These are phyloP conservation scores for Apogon hyalosoma DNA, from an alignment of 2,797 vertebrate species.

Conservation along the genomic window DNA sequence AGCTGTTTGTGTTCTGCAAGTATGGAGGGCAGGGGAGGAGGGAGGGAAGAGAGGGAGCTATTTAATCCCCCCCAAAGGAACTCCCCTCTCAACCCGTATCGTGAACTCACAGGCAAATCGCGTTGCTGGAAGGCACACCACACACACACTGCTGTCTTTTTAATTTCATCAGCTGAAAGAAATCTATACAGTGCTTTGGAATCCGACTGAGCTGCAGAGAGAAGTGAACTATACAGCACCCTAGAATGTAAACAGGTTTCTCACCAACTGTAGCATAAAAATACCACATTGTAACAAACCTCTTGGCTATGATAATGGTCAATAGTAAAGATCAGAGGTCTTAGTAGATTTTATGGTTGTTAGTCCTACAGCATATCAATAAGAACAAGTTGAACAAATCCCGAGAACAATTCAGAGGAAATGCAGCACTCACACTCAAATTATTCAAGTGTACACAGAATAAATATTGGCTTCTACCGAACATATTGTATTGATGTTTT, in stretches of 20 bases:
- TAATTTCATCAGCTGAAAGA: constrained; percentile 89
- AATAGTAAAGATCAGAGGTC: constrained; percentile 84
- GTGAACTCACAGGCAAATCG: constrained; percentile 89
- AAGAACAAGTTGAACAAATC: constrained; percentile 77
- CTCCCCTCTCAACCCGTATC: constrained; percentile 89
- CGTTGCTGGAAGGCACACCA: constrained; percentile 84
- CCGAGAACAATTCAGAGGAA: constrained; percentile 66
- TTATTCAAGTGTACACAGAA: constrained; percentile 57
- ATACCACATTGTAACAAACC: constrained; percentile 77
- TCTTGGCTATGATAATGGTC: constrained; percentile 83
- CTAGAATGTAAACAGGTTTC: constrained; percentile 84
- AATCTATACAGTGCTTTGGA: constrained; percentile 87
- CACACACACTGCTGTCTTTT: constrained; percentile 88
- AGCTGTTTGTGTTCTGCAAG: constrained; percentile 84
- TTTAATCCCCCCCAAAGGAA: constrained; percentile 90
- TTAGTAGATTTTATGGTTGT: constrained; percentile 76
- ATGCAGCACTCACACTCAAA: constrained; percentile 53
- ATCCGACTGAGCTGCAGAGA: constrained; percentile 73
- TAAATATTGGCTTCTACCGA: constrained; percentile 45
- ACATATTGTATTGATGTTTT: constrained; percentile 39
- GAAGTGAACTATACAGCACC: constrained; percentile 81
- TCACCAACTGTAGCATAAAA: constrained; percentile 80
- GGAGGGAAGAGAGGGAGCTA: constrained; percentile 84
- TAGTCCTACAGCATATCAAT: constrained; percentile 79
- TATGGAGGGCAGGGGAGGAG: constrained; percentile 79